Conservation (phyloP, 2,113 vertebrate genomes). For the Oryzias woworae region DNA sequence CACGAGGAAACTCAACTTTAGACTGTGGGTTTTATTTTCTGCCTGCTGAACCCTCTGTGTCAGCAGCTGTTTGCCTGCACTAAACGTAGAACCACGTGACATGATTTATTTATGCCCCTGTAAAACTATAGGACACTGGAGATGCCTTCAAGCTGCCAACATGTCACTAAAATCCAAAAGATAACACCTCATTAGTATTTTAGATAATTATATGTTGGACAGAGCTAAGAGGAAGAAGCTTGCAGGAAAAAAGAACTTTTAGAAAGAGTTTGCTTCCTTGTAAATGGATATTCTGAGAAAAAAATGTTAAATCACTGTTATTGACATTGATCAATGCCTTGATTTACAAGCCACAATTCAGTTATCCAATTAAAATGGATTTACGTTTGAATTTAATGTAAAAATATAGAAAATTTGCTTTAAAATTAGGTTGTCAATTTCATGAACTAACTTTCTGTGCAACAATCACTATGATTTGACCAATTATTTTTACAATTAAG, state of each 20-base stretch:
- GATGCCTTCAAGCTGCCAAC: slow-evolving; percentile 30
- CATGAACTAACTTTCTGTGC: too few relatives aligned
- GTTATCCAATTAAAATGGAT: too few relatives aligned
- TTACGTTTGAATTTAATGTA: too few relatives aligned
- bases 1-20: neutral
- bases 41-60: slow-evolving; percentile 11
- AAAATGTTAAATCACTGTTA: too few relatives aligned
- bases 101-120: slow-evolving; percentile 65
- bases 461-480: too few relatives aligned
- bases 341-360: too few relatives aligned
- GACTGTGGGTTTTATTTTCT: neutral
- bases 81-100: slow-evolving; percentile 35
- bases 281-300: slow-evolving; percentile 24
- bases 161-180: slow-evolving; percentile 20
- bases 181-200: slow-evolving; percentile 9
- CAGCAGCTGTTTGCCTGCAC: slow-evolving; percentile 22
- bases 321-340: too few relatives aligned
- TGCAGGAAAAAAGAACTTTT: neutral
- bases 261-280: neutral
- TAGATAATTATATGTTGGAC: slow-evolving; percentile 3
- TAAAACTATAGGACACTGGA: slow-evolving; percentile 51
- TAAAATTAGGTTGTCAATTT: too few relatives aligned
- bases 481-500: neutral
- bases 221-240: neutral
- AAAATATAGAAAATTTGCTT: too few relatives aligned